Evolutionary conservation across 2,113 vertebrate genomes (phyloP).

Genomic region (Cavia porcellus): DNA sequence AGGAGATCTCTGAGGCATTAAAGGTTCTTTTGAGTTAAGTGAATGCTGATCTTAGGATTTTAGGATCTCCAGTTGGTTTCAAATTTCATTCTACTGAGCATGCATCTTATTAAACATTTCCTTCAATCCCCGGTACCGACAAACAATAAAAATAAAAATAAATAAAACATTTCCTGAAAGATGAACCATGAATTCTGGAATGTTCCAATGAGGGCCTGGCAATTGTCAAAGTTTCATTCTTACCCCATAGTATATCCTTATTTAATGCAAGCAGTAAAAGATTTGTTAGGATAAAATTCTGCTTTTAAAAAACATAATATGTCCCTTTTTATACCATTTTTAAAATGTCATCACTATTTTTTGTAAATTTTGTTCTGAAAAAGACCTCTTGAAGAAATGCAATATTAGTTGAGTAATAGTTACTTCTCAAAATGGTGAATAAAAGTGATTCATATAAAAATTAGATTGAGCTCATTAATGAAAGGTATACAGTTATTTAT

Average conservation of each 20-base stretch:
- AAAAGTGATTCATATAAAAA: background rate
- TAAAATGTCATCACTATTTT: background rate
- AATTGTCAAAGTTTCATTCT: background rate
- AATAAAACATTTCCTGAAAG: background rate
- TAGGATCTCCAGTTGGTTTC: background rate
- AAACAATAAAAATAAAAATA: no score
- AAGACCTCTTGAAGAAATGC: background rate
- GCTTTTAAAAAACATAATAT: background rate
- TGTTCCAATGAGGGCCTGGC: background rate
- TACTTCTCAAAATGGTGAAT: background rate
- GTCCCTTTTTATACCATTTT: background rate
- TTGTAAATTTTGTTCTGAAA: background rate
- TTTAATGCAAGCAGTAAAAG: background rate
- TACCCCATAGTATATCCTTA: background rate
- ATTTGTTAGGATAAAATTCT: background rate
- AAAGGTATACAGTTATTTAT: background rate
- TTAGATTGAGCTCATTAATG: background rate
- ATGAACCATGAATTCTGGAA: background rate
- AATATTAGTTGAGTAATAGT: background rate
- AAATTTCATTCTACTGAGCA: conserved; percentile 10
- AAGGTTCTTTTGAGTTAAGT: background rate
- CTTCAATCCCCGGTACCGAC: no score
- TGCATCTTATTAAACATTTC: background rate
- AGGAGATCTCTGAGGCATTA: background rate
- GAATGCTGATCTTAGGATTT: no score